These are phyloP conservation scores for Natrix natrix DNA, from an alignment of 2,797 vertebrate genomes.

Conservation along the genomic window DNA sequence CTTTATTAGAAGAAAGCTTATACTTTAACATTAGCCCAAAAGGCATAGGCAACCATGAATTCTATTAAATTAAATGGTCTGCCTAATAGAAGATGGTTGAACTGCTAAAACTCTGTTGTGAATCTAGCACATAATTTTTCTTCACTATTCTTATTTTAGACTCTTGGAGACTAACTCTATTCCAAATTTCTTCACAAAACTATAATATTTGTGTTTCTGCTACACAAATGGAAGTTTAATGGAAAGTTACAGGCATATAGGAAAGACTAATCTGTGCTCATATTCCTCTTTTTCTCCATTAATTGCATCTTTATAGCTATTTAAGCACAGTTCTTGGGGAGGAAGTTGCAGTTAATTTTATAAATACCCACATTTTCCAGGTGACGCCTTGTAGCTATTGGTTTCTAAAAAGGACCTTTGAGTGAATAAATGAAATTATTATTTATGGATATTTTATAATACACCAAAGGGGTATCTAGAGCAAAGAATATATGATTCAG, in stretches of 20 bases:
- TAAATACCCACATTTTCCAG: not conserved
- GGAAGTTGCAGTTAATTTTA: not conserved
- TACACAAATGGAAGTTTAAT: not conserved
- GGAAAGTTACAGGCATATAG: not conserved
- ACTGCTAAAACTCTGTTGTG: not conserved
- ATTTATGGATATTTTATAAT: not conserved
- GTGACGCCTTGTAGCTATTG: not conserved
- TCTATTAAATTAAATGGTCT: not conserved
- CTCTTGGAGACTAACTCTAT: not conserved
- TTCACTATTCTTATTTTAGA: not conserved
- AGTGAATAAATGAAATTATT: slow-evolving; percentile 3
- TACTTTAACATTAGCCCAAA: not conserved
- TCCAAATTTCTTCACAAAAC: not conserved
- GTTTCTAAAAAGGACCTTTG: not conserved
- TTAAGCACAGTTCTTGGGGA: not conserved
- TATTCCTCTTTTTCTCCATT: not conserved
- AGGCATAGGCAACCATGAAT: not conserved
- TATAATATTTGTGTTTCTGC: not conserved
- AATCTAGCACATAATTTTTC: not conserved
- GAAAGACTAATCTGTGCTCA: not conserved
- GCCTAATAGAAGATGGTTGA: not conserved
- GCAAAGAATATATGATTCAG: not conserved
- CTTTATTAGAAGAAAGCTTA: not conserved
- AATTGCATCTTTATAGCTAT: not conserved
- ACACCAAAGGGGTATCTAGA: not conserved